A percentile compares a stretch with the other conserved stretches of the same genome.
Conservation (phyloP, 2,797 vertebrate species). For the Trachops cirrhosus region DNA sequence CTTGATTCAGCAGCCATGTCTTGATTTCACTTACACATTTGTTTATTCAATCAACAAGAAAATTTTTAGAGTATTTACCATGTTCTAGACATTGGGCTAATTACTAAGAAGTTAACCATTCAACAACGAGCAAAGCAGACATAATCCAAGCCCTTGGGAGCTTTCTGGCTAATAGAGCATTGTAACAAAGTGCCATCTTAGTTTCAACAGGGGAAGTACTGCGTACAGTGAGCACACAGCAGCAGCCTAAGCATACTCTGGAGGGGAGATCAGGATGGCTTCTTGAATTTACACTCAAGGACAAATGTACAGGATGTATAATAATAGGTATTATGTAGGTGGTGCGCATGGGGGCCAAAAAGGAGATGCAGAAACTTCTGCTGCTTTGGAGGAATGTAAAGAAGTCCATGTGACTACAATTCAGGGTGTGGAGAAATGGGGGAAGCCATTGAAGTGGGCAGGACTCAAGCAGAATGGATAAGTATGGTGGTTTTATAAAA, state of each 20-base stretch:
- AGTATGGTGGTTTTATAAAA: background rate
- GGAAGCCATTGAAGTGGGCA: background rate
- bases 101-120: background rate
- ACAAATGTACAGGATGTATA: background rate
- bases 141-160: background rate
- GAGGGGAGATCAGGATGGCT: background rate
- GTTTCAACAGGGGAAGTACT: background rate
- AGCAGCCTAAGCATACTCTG: background rate
- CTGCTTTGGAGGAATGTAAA: background rate
- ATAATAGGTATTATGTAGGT: background rate
- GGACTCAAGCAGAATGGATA: background rate
- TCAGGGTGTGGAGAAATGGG: background rate
- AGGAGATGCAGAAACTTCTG: background rate
- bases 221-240: background rate
- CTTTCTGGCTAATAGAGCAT: background rate
- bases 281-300: background rate
- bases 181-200: background rate
- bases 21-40: background rate
- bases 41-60: background rate
- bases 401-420: background rate
- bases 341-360: background rate
- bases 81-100: background rate
- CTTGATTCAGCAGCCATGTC: background rate
- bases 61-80: background rate
- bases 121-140: background rate